A percentile compares a stretch with the other conserved stretches of the same genome.
phyloP scores from a whole-genome alignment of 2,113 vertebrate genomes.

The Motacilla alba region DNA sequence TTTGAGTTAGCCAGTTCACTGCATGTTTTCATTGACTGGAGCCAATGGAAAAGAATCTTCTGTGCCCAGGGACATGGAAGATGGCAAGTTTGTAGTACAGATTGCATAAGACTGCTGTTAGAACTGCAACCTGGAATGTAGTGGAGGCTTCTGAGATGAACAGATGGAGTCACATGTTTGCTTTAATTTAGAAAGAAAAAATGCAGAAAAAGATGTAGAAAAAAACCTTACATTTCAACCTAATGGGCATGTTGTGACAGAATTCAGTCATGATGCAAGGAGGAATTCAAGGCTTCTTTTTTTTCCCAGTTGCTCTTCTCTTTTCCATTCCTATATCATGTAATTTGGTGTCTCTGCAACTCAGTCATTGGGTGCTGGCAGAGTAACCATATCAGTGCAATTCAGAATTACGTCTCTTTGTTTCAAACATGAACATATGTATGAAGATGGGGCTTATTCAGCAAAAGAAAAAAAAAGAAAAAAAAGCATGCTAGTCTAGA shows the following conservation, averaged over 20 bases:
- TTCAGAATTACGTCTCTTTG: background rate
- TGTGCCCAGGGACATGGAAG: background rate
- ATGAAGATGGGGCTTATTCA: background rate
- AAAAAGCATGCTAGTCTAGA: background rate
- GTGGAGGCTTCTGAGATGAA: background rate
- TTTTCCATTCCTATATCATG: background rate
- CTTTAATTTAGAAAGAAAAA: background rate
- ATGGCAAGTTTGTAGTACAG: background rate
- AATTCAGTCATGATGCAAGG: background rate
- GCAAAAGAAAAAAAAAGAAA: background rate
- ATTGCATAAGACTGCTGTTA: background rate
- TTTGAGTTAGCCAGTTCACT: background rate
- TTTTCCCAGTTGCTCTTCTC: background rate
- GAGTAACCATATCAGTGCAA: background rate
- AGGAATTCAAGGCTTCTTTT: background rate
- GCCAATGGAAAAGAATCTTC: background rate
- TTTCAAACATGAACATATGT: background rate
- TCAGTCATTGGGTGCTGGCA: background rate
- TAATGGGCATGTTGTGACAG: background rate
- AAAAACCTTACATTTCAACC: background rate
- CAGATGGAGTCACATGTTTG: background rate
- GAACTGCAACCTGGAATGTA: background rate
- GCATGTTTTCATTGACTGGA: background rate
- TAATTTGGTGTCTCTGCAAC: background rate
- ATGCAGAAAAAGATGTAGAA: background rate